Evolutionary conservation across 2,888 invertebrate genomes (phyloP).

Genomic region (Macrosoma leucophasiata): DNA sequence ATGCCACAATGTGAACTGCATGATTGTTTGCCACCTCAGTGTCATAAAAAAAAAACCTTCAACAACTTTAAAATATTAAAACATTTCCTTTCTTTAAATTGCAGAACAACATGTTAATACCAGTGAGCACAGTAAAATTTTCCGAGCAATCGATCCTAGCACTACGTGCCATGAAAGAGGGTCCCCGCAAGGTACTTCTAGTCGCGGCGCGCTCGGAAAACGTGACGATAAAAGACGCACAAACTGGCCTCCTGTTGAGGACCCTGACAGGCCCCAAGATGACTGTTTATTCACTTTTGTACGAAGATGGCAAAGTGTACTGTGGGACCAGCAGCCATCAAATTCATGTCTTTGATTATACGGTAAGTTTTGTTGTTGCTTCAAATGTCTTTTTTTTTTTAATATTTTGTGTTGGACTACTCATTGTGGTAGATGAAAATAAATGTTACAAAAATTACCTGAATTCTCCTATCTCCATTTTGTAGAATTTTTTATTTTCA

Average conservation of each 20-base stretch:
- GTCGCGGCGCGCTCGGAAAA: constrained; percentile 82
- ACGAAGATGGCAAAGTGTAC: constrained; percentile 81
- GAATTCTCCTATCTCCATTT: no score
- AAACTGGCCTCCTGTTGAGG: constrained; percentile 80
- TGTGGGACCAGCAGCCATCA: constrained; percentile 84
- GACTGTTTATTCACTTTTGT: constrained; percentile 83
- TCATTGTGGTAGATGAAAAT: no score
- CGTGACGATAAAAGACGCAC: constrained; percentile 83
- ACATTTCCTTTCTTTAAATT: constrained; percentile 28
- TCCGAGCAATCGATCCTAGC: constrained; percentile 81
- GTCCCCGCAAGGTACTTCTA: constrained; percentile 80
- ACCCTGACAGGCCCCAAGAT: constrained; percentile 75
- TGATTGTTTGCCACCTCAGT: no score
- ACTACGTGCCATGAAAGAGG: constrained; percentile 83
- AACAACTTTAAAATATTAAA: no score
- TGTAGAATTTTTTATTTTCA: no score
- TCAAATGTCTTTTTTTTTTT: background rate
- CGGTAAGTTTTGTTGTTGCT: constrained; percentile 70
- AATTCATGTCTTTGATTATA: constrained; percentile 84
- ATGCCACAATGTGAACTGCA: no score
- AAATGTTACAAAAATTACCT: background rate
- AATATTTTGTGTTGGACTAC: no score
- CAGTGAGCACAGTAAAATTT: constrained; percentile 73
- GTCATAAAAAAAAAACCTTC: no score
- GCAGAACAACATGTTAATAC: constrained; percentile 73